Percentiles rank a stretch among this genome's conserved stretches.
Conservation (phyloP, 2,888 invertebrate species). For the Onchidella celtica region DNA sequence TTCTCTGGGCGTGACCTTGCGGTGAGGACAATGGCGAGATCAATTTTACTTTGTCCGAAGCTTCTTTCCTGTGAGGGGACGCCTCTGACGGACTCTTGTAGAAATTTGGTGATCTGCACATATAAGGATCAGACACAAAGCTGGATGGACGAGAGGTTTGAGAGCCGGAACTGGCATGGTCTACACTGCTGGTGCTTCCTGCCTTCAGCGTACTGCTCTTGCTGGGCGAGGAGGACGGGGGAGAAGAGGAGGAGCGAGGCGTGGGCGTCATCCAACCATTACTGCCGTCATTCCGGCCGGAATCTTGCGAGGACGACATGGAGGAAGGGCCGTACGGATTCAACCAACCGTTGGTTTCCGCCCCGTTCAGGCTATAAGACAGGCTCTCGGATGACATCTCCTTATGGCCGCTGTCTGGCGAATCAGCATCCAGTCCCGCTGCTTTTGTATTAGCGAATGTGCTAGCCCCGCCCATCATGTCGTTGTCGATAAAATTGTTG, state of each 20-base stretch:
- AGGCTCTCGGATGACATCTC: slow-evolving; percentile 78
- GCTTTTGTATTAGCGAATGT: slow-evolving; percentile 68
- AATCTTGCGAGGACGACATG: slow-evolving; percentile 35
- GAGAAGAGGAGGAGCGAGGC: slow-evolving; percentile 30
- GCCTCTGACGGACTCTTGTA: slow-evolving; percentile 12
- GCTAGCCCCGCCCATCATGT: slow-evolving; percentile 55
- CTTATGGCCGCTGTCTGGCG: slow-evolving; percentile 79
- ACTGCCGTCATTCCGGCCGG: background rate
- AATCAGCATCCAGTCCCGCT: slow-evolving; percentile 71
- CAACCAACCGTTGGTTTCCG: slow-evolving; percentile 67
- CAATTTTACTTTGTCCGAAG: slow-evolving; percentile 58
- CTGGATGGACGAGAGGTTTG: background rate
- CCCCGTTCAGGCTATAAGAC: slow-evolving; percentile 59
- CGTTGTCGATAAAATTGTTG: slow-evolving; percentile 49
- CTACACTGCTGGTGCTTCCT: slow-evolving; percentile 39
- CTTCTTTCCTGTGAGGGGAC: slow-evolving; percentile 52
- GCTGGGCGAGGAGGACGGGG: slow-evolving; percentile 39
- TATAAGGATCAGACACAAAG: background rate
- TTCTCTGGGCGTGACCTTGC: slow-evolving; percentile 37
- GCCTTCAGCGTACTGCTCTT: slow-evolving; percentile 45
- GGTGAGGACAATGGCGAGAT: slow-evolving; percentile 58
- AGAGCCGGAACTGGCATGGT: background rate
- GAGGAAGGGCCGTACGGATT: slow-evolving; percentile 58
- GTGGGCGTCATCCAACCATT: slow-evolving; percentile 31
- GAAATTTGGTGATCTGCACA: slow-evolving; percentile 27